Percentiles rank a stretch among this genome's conserved stretches.
Evolutionary conservation across 2,797 vertebrate species (phyloP).

Genomic region (Lerista edwardsae): DNA sequence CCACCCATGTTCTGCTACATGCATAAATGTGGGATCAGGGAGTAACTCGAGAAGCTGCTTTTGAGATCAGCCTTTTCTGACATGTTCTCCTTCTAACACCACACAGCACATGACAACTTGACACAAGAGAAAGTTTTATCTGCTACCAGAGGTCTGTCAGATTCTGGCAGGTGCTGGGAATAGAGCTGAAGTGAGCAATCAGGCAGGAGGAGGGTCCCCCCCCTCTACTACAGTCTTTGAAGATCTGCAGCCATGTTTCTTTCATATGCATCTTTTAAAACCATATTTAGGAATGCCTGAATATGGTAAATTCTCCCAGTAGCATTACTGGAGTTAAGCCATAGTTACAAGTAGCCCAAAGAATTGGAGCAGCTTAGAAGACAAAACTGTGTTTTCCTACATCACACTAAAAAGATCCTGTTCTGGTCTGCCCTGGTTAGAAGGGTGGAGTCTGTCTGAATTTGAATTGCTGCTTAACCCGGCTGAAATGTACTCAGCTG

Average conservation of each 20-base stretch:
- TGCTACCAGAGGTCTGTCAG: slow-evolving; percentile 14
- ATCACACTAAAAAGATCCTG: neutral
- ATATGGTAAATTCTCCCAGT: neutral
- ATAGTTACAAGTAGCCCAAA: neutral
- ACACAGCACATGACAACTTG: neutral
- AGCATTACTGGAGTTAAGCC: neutral
- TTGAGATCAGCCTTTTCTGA: neutral
- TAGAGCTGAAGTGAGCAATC: neutral
- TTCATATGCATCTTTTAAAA: neutral
- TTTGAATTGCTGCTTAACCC: neutral
- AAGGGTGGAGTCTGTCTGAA: neutral
- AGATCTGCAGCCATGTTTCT: neutral
- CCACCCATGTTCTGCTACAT: neutral
- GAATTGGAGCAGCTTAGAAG: neutral
- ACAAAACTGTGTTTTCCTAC: neutral
- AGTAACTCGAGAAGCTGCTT: neutral
- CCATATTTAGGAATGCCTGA: neutral
- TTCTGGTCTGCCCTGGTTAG: neutral
- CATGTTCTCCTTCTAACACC: neutral
- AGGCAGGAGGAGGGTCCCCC: neutral
- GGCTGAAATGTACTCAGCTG: neutral
- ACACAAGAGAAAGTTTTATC: neutral
- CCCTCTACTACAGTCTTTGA: neutral
- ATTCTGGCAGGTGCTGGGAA: slow-evolving; percentile 1
- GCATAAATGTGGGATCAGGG: neutral